phyloP scores from a whole-genome alignment of 2,113 vertebrate genomes.

The Apeltes quadracus region DNA sequence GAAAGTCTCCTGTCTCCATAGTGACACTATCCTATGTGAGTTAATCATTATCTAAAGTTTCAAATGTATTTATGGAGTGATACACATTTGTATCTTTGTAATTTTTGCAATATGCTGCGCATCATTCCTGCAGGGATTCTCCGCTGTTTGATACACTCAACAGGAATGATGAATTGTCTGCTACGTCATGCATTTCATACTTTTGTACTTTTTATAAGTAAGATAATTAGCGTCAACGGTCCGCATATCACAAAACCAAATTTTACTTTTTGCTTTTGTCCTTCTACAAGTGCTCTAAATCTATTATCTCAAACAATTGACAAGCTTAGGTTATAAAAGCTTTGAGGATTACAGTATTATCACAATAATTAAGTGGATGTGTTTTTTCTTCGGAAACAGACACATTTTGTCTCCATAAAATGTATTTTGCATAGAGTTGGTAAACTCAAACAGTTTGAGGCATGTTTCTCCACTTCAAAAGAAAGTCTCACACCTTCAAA shows the following conservation, averaged over 20 bases:
- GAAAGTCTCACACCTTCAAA: neutral
- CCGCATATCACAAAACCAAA: neutral
- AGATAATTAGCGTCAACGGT: neutral
- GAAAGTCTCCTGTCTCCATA: neutral
- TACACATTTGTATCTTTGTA: neutral
- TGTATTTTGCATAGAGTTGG: neutral
- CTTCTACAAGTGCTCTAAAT: neutral
- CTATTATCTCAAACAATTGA: neutral
- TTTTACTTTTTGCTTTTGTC: neutral
- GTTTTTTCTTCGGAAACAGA: neutral
- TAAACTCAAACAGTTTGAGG: neutral
- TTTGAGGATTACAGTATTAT: neutral
- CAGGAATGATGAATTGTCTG: neutral
- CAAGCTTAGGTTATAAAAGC: neutral
- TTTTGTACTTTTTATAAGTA: neutral
- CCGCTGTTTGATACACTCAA: neutral
- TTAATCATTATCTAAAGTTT: neutral
- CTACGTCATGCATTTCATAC: neutral
- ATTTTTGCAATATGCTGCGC: too few relatives aligned
- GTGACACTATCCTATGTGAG: neutral
- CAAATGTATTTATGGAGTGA: neutral
- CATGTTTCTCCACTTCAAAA: neutral
- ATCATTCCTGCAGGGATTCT: neutral
- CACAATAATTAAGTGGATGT: neutral
- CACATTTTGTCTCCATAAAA: neutral